A percentile compares a stretch with the other conserved stretches of the same genome.
phyloP scores from a whole-genome alignment of 1,140 invertebrate species.

The Bombus confusus region DNA sequence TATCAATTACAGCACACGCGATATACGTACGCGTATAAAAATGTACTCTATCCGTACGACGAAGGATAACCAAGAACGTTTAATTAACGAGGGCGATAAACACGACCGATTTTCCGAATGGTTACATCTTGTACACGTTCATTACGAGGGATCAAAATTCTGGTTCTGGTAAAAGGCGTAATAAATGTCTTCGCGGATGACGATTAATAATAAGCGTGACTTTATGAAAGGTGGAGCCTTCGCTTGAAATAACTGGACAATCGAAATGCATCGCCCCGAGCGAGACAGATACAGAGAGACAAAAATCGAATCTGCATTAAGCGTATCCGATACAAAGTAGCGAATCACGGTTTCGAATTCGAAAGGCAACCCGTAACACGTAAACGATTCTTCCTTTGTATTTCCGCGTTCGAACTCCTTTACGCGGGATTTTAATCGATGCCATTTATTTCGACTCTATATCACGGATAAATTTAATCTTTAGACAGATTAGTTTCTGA shows the following conservation, averaged over 20 bases:
- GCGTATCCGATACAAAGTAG: not conserved
- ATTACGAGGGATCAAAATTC: constrained; percentile 14
- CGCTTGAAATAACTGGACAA: not conserved
- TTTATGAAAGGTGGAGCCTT: not conserved
- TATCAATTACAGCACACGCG: too few relatives aligned
- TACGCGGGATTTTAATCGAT: too few relatives aligned
- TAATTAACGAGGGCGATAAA: not conserved
- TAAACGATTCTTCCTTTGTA: not conserved
- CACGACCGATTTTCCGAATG: not conserved
- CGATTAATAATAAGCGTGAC: not conserved
- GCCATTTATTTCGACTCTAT: too few relatives aligned
- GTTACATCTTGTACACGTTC: constrained; percentile 1
- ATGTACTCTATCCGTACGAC: not conserved
- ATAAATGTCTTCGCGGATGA: not conserved
- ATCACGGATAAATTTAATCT: too few relatives aligned
- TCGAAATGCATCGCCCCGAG: not conserved
- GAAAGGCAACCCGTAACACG: not conserved
- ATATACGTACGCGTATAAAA: not conserved
- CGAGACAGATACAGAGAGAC: not conserved
- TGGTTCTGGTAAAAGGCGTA: constrained; percentile 3
- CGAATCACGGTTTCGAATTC: not conserved
- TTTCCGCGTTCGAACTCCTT: not conserved
- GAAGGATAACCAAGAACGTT: too few relatives aligned
- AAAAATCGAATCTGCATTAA: constrained; percentile 3
- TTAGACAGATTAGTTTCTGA: too few relatives aligned